phyloP scores from a whole-genome alignment of 2,888 invertebrate species.

The Isotomurus palustris region DNA sequence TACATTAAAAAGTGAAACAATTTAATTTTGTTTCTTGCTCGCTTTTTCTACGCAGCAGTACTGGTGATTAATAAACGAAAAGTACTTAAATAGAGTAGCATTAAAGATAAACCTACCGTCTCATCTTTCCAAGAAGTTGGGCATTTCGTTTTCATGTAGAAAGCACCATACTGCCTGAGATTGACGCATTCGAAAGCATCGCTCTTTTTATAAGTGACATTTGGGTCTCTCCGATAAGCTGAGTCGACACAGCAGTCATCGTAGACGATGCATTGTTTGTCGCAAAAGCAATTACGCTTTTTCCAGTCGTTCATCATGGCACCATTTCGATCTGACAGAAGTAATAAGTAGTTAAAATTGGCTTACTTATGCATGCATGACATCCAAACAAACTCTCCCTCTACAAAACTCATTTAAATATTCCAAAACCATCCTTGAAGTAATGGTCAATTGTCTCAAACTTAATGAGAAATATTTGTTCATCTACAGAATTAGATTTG shows the following conservation, averaged over 20 bases:
- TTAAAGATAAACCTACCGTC: slow-evolving; percentile 34
- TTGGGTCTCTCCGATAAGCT: slow-evolving; percentile 44
- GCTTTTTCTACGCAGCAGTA: too few relatives aligned
- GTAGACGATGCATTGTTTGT: slow-evolving; percentile 51
- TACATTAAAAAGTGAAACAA: neutral
- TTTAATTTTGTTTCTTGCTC: neutral
- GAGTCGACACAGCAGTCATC: slow-evolving; percentile 54
- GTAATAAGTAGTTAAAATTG: neutral
- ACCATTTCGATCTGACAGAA: slow-evolving; percentile 39
- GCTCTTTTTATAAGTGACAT: slow-evolving; percentile 47
- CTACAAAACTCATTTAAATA: neutral
- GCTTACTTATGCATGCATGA: neutral
- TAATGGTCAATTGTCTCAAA: neutral
- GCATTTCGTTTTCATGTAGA: slow-evolving; percentile 52
- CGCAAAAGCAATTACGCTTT: slow-evolving; percentile 52
- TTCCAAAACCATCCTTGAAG: neutral
- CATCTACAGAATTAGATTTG: slow-evolving; percentile 4
- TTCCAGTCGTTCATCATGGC: slow-evolving; percentile 49
- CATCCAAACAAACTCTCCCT: neutral
- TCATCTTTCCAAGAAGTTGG: slow-evolving; percentile 50
- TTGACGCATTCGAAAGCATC: slow-evolving; percentile 50
- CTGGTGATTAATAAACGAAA: too few relatives aligned
- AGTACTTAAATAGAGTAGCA: neutral
- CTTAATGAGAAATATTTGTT: neutral
- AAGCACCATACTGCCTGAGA: slow-evolving; percentile 48